Conservation (phyloP, 1,140 invertebrate genomes). For the Eulimnadia texana region DNA sequence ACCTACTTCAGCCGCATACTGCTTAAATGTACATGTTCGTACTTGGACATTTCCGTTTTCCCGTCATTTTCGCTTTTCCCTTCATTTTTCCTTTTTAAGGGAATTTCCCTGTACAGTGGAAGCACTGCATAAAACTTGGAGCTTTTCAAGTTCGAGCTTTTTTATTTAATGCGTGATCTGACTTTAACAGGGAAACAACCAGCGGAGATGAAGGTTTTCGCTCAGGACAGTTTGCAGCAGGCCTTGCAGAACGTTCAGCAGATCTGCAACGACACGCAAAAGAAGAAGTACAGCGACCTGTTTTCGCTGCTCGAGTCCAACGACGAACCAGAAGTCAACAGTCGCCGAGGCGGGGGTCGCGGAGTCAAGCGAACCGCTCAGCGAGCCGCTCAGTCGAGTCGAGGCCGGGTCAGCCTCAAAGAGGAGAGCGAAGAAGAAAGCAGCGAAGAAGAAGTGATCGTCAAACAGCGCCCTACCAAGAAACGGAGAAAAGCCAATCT, state of each 20-base stretch:
- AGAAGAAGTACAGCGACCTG: slow-evolving; percentile 80
- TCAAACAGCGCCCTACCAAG: slow-evolving; percentile 68
- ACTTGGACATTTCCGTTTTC: too few relatives aligned
- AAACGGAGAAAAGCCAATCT: slow-evolving; percentile 61
- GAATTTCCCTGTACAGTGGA: too few relatives aligned
- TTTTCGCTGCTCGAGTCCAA: slow-evolving; percentile 74
- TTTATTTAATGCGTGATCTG: too few relatives aligned
- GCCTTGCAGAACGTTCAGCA: slow-evolving; percentile 47
- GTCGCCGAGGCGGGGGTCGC: slow-evolving; percentile 30
- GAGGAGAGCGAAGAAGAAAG: slow-evolving; percentile 12
- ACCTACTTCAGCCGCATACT: too few relatives aligned
- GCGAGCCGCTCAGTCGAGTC: slow-evolving; percentile 19
- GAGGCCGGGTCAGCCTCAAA: slow-evolving; percentile 10
- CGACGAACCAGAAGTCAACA: slow-evolving; percentile 44
- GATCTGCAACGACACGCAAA: slow-evolving; percentile 57
- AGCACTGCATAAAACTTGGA: too few relatives aligned
- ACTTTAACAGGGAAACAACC: slow-evolving; percentile 7
- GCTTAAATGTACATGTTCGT: too few relatives aligned
- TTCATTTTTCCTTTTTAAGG: too few relatives aligned
- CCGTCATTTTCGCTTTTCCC: too few relatives aligned
- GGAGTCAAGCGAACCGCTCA: slow-evolving; percentile 29
- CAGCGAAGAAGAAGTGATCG: slow-evolving; percentile 58
- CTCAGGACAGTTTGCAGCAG: slow-evolving; percentile 72
- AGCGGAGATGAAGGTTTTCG: slow-evolving; percentile 43
- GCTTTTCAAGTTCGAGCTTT: too few relatives aligned